A percentile compares a stretch with the other conserved stretches of the same genome.
Evolutionary conservation across 2,113 vertebrate species (phyloP).

Genomic region (Vulpes ferrilata): DNA sequence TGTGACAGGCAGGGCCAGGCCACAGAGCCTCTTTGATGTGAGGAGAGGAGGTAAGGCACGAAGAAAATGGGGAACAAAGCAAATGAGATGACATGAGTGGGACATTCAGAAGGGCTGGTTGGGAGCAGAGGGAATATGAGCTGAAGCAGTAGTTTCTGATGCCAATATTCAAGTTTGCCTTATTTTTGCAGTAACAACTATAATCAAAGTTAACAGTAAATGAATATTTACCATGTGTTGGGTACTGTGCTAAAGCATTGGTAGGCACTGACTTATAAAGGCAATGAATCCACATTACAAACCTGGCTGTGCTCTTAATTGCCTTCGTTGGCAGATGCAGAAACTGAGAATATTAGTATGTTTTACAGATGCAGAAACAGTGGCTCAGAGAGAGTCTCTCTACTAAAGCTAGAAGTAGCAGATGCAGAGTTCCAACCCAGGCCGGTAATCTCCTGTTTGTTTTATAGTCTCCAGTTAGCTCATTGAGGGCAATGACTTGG

Average conservation of each 20-base stretch:
- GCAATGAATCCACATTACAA: background rate
- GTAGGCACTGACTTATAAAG: background rate
- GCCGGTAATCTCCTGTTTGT: background rate
- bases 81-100: background rate
- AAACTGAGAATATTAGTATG: background rate
- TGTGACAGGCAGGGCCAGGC: too few species aligned
- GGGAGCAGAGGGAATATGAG: too few species aligned
- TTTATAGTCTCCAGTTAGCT: background rate
- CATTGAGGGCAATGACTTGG: background rate
- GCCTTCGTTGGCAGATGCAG: background rate
- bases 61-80: background rate
- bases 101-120: background rate
- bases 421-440: background rate
- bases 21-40: rapidly evolving
- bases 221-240: background rate
- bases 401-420: background rate
- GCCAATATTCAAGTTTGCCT: too few species aligned
- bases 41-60: background rate
- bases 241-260: background rate
- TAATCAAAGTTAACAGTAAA: background rate
- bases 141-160: background rate
- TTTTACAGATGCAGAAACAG: background rate
- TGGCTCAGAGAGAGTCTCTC: background rate
- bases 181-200: background rate
- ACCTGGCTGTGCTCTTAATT: background rate